A percentile compares a stretch with the other conserved stretches of the same genome.
Evolutionary conservation across 2,888 invertebrate species (phyloP).

Genomic region (Spatulosminthurus flaviceps): DNA sequence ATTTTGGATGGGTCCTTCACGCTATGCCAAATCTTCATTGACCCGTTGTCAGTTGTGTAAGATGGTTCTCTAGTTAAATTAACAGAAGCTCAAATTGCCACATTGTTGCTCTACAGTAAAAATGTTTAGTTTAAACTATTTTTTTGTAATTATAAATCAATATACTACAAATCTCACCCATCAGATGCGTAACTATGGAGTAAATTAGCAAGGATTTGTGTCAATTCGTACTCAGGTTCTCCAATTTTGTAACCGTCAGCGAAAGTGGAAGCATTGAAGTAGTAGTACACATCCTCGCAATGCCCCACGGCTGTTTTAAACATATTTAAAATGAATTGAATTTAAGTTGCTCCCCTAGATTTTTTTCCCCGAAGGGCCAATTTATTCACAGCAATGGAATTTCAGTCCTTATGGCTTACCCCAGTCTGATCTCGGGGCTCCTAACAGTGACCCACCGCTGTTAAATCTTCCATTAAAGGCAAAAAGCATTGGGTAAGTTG

Average conservation of each 20-base stretch:
- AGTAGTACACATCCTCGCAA: constrained; percentile 50
- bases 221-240: constrained; percentile 52
- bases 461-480: constrained; percentile 24
- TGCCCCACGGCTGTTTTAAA: constrained; percentile 52
- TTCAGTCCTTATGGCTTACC: not conserved
- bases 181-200: constrained; percentile 51
- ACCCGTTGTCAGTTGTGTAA: constrained; percentile 20
- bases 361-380: too few relatives aligned
- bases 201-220: constrained; percentile 53
- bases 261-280: constrained; percentile 54
- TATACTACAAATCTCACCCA: constrained; percentile 46
- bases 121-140: not conserved
- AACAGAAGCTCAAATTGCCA: not conserved
- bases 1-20: constrained; percentile 40
- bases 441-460: constrained; percentile 26
- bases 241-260: constrained; percentile 53
- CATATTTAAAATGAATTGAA: too few relatives aligned
- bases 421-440: not conserved
- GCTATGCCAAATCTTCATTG: constrained; percentile 45
- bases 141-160: not conserved
- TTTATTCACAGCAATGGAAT: too few relatives aligned
- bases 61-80: constrained; percentile 41
- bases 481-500: constrained; percentile 42
- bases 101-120: not conserved
- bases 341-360: too few relatives aligned